Conservation (phyloP, 2,113 vertebrate genomes). For the Cervus canadensis region DNA sequence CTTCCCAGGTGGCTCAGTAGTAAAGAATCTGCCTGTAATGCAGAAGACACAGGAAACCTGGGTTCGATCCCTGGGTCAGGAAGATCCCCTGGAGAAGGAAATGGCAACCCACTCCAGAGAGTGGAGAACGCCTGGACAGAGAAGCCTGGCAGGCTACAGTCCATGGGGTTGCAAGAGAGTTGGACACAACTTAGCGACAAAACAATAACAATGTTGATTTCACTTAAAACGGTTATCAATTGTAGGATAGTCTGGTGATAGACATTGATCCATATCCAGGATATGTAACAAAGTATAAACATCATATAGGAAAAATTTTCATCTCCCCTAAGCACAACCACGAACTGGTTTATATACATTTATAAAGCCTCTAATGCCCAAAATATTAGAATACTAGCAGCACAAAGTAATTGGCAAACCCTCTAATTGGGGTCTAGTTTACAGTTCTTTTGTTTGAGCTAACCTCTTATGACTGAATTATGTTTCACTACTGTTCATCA, state of each 20-base stretch:
- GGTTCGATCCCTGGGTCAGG: neutral
- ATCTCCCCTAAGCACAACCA: constrained; percentile 7
- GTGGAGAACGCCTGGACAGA: neutral
- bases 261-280: constrained; percentile 8
- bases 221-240: neutral
- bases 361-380: constrained; percentile 17
- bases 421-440: neutral
- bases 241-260: neutral
- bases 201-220: neutral
- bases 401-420: neutral
- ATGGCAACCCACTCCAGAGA: neutral
- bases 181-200: neutral
- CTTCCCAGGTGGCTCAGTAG: neutral
- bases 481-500: neutral
- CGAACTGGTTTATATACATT: neutral
- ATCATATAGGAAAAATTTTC: constrained; percentile 8
- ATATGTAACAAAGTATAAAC: constrained; percentile 1
- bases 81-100: neutral
- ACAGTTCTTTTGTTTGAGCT: constrained; percentile 20
- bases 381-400: neutral
- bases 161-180: neutral
- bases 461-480: neutral
- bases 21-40: neutral
- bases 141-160: neutral
- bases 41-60: neutral